Evolutionary conservation across 2,797 vertebrate species (phyloP), one percentile per base, ranked within the genome.

Genomic region (Nasua narica): DNA sequence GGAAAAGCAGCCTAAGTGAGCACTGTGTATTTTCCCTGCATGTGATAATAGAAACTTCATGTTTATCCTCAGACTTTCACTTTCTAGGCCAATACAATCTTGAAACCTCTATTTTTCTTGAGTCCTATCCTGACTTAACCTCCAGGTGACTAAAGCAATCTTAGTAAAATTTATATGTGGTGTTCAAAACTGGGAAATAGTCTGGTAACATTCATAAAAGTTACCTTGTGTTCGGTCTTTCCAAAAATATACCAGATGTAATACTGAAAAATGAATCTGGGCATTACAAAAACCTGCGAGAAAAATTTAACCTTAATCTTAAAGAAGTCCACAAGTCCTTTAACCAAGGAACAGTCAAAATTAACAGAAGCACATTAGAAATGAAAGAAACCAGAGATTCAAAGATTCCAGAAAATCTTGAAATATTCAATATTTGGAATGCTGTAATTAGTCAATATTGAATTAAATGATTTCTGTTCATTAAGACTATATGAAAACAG

Each of bases 1-100:
- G 96, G 94, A 98, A 97, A 97, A 97, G 76, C 32, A 96, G 70
- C 12, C 65, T 89, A 81, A 98, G 78, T 35, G 69, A 97, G 87
- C 40, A 69, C 70, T 58, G 78, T 62, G 79, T 72, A 18, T 90
- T 97, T 98, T 95, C 87, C 78, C 95, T 97, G 90, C 91, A 50
- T 94, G 78, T 58, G 72, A 90, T 87, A 92, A 95, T 84, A 97
- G 78, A 89, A 89, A 96, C 79, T 58, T 90, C 87, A 48, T 97
- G 96, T 96, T 87, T 79, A 87, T 72, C 4, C 82, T 67, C 15
- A 19, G 4, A 37, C 74, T 96, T 90, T 97, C 86, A 96, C 86
- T 88, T 82, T 79, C 88, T 43, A 89, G 90, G 87, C 78, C 90
- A 92, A 98, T 37, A 18, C 23, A 92, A 25, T 79, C 43, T 58